phyloP scores from a whole-genome alignment of 2,113 vertebrate species.

The Ophthalmolycus amberensis region DNA sequence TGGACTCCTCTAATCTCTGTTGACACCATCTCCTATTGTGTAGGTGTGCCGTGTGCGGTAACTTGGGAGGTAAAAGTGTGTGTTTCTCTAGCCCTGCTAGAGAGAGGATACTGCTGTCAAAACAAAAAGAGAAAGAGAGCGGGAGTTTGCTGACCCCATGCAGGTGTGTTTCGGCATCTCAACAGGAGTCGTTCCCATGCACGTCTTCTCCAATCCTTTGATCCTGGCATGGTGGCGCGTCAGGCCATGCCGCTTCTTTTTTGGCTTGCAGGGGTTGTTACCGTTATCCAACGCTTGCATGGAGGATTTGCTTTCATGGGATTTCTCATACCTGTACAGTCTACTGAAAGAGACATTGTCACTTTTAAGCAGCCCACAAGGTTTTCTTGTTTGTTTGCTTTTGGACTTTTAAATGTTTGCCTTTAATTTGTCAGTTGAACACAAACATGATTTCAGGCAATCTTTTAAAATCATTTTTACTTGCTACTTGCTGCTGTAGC shows the following conservation, averaged over 20 bases:
- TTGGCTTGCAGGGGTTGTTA: constrained; percentile 20
- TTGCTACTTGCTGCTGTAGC: constrained; percentile 14
- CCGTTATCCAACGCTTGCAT: constrained; percentile 22
- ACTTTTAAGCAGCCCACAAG: background rate
- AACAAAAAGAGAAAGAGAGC: constrained; percentile 17
- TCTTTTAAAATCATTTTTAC: constrained; percentile 40
- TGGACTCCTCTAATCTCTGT: background rate
- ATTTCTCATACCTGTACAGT: constrained; percentile 37
- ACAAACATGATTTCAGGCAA: constrained; percentile 32
- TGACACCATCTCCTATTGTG: background rate
- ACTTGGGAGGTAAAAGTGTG: constrained; percentile 8
- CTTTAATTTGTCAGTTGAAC: constrained; percentile 46
- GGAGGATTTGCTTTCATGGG: constrained; percentile 50
- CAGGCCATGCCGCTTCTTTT: constrained; percentile 4
- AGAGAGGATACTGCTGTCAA: constrained; percentile 27
- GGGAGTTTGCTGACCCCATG: constrained; percentile 33
- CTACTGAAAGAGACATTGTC: background rate
- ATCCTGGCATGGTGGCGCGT: constrained; percentile 17
- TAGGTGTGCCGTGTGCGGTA: background rate
- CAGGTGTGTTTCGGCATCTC: constrained; percentile 55
- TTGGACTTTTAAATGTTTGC: constrained; percentile 36
- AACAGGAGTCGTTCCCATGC: constrained; percentile 12
- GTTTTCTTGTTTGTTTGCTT: constrained; percentile 45
- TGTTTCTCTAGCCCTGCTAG: constrained; percentile 21
- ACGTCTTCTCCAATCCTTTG: constrained; percentile 19